These are phyloP conservation scores for Xestia xanthographa DNA, from an alignment of 2,888 invertebrate genomes.

Conservation along the genomic window DNA sequence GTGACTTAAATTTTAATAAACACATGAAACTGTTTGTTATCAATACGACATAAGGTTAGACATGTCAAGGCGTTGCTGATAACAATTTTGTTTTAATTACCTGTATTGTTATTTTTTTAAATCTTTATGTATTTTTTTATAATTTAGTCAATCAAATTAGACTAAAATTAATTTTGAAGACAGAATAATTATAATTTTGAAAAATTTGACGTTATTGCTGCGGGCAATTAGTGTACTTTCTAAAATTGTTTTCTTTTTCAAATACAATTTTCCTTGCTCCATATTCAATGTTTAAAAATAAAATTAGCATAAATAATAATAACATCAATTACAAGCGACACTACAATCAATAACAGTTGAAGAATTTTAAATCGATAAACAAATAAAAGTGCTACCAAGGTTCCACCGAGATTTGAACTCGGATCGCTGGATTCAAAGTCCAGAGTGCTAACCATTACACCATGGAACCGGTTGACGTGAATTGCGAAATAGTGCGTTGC, in stretches of 20 bases:
- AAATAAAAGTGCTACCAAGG: slow-evolving; percentile 77
- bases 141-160: not conserved
- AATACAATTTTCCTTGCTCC: not conserved
- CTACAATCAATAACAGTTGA: slow-evolving; percentile 57
- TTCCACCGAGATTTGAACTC: slow-evolving; percentile 96
- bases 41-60: slow-evolving; percentile 33
- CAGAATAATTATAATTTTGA: not conserved
- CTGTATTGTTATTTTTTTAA: not conserved
- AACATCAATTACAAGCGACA: slow-evolving; percentile 26
- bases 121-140: not conserved
- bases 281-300: not conserved
- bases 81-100: slow-evolving; percentile 6
- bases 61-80: slow-evolving; percentile 39
- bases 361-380: not conserved
- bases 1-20: slow-evolving; percentile 12
- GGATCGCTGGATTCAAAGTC: slow-evolving; percentile 96
- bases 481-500: slow-evolving; percentile 64
- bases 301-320: not conserved
- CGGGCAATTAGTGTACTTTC: no score
- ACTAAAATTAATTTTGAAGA: not conserved
- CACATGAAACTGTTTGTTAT: slow-evolving; percentile 20
- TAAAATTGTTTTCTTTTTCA: not conserved
- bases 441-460: slow-evolving; percentile 96
- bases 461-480: slow-evolving; percentile 90
- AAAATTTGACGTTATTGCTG: no score